Evolutionary conservation across 2,888 invertebrate genomes (phyloP).

Genomic region (Zonitis immaculata): DNA sequence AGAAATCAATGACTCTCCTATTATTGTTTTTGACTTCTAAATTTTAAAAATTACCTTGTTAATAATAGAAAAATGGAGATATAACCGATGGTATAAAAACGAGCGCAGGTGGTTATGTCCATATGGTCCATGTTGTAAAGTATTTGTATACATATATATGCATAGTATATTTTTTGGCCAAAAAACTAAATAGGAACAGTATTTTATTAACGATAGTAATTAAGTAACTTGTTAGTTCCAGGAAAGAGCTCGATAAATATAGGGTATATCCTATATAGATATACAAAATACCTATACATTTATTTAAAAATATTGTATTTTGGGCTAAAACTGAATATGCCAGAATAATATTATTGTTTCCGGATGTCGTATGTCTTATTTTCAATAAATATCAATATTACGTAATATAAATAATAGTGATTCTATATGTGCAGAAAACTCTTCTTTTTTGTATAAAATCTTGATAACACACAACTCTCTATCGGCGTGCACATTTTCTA

Average conservation of each 20-base stretch:
- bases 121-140: neutral
- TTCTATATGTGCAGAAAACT: too few species aligned
- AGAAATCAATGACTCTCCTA: too few species aligned
- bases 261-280: conserved; percentile 22
- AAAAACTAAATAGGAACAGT: neutral
- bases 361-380: conserved; percentile 26
- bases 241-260: conserved; percentile 30
- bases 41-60: too few species aligned
- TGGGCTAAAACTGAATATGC: conserved; percentile 26
- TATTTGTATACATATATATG: neutral
- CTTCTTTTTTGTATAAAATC: too few species aligned
- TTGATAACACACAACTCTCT: too few species aligned
- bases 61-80: too few species aligned
- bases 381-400: too few species aligned
- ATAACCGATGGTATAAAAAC: neutral
- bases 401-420: too few species aligned
- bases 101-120: neutral
- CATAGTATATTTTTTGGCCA: neutral
- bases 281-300: conserved; percentile 15
- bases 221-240: conserved; percentile 28
- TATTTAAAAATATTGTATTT: conserved; percentile 27
- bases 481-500: too few species aligned
- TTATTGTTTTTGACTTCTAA: too few species aligned
- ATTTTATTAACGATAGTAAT: conserved; percentile 24
- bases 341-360: conserved; percentile 27